Evolutionary conservation across 2,113 vertebrate species (phyloP), one percentile per base, ranked within the genome.

Genomic region (cat (Felis catus)): DNA sequence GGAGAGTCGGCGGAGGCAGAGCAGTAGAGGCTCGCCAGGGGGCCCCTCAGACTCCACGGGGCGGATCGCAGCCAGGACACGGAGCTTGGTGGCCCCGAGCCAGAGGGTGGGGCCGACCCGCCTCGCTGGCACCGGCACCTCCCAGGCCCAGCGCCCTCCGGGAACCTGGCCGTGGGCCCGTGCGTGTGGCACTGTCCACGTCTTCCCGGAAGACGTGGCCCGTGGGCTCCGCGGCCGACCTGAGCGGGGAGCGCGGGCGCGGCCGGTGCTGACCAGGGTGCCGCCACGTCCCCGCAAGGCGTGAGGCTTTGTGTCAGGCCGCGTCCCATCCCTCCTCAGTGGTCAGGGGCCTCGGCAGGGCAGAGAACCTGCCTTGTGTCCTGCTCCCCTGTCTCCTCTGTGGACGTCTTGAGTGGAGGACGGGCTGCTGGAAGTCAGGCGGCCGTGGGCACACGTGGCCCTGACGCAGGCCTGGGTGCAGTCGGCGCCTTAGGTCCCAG

Each of bases 401-500:
- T 51, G 99, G 98, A 98, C 97, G 97, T 98, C 97, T 95, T 98
- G 55, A 97, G 98, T 97, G 97, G 98, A 84, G 95, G 96, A 95
- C 98, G 95, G 97, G 97, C 98, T 0, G 41, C 97, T 39, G 97
- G 97, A 95, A 97, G 97, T 10, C 99, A 98, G 36, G n/a, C 58
- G 1, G 87, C 96, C 12, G 66, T 93, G 86, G 98, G 39, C 88
- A 39, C 36, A 9, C 1, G 98, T n/a, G 93, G 68, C 39, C 89
- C 94, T 0, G 96, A 98, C 9, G 80, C 94, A 45, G 98, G 98
- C 74, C 98, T 97, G 0, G 99, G 98, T 11, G 98, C 98, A 97
- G 98, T 98, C 91, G 98, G 98, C 1, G 97, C 98, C 65, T 45
- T 98, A 55, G 99, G 98, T 95, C 98, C 99, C 1, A 98, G 97